A percentile compares a stretch with the other conserved stretches of the same genome.
phyloP scores from a whole-genome alignment of 2,113 vertebrate genomes.

The Tursiops truncatus region DNA sequence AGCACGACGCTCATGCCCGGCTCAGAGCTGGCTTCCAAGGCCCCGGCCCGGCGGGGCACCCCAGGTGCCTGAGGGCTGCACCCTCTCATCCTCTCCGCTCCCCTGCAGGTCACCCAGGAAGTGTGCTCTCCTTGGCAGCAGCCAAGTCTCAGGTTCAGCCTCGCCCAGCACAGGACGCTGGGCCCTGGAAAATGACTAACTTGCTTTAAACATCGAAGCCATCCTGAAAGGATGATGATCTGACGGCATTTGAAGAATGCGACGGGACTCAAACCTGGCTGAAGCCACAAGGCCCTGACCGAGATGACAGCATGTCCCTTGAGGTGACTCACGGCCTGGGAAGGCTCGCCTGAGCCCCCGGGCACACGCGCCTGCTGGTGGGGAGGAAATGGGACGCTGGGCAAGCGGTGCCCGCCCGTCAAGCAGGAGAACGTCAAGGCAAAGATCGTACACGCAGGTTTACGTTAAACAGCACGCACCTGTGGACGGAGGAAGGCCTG shows the following conservation, averaged over 20 bases:
- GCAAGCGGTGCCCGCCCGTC: neutral
- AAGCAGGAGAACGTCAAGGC: neutral
- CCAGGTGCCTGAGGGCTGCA: neutral
- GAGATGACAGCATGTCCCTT: neutral
- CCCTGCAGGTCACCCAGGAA: neutral
- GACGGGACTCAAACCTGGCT: neutral
- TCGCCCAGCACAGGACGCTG: neutral
- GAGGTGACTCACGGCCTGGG: neutral
- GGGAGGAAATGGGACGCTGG: neutral
- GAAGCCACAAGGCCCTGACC: neutral
- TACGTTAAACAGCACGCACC: neutral
- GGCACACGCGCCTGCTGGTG: neutral
- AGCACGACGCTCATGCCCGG: neutral
- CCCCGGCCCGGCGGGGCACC: neutral
- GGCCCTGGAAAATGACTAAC: neutral
- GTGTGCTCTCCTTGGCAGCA: neutral
- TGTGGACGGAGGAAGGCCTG: neutral
- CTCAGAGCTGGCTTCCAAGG: neutral
- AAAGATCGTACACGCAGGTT: neutral
- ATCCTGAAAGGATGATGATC: neutral
- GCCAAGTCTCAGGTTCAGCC: neutral
- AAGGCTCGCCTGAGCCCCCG: neutral
- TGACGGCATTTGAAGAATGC: conserved; percentile 11
- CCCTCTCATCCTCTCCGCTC: neutral
- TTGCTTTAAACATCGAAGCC: conserved; percentile 43